Base-by-base conservation (phyloP, 2,888 invertebrate genomes). In the Pecten maximus region DNA sequence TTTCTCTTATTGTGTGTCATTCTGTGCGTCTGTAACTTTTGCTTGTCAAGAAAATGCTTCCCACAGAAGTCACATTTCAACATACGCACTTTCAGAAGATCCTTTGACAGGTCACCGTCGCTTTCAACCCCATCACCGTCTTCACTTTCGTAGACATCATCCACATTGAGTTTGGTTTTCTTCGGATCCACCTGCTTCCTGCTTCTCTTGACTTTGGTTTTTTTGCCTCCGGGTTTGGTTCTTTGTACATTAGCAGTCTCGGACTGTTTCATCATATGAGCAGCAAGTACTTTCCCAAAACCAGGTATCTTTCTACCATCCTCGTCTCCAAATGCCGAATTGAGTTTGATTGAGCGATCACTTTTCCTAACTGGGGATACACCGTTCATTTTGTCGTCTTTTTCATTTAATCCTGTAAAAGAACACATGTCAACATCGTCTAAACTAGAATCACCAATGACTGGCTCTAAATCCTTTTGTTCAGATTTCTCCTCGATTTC, bases 21-120 rank as follows among this genome's bases (percentile, higher is more conserved):
- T 40, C 88, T 88, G 74, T 91, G 91, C 28, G 40, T 40, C 8
- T 88, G 60, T 87, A 92, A 86, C 87, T 91, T 91, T 48, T 88
- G 87, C 19, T 40, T 87, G 54, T 92, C 91, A 28, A 92, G 40
- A 60, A 92, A 92, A 88, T 92, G 91, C 89, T 92, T 92, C 87
- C 90, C 89, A 87, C 91, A 92, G 15, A 86, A 74, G 87, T 92
- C 89, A 92, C 91, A 92, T 40, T 92, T 92, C 23, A 88, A 48
- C 91, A 92, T 92, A n/a, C 89, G 87, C 12, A 92, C 91, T 74
- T 92, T 92, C 10, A 92, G 50, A 12, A 89, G 40, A 48, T 92
- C 91, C 35, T 89, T 90, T 39, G n/a, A 39, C 16, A 90, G 15
- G 35, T 90, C 89, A 40, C 90, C 89, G 0, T 89, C 91, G 35